A percentile compares a stretch with the other conserved stretches of the same genome.
Conservation (phyloP, 1,140 invertebrate genomes). For the Antheraea pernyi region DNA sequence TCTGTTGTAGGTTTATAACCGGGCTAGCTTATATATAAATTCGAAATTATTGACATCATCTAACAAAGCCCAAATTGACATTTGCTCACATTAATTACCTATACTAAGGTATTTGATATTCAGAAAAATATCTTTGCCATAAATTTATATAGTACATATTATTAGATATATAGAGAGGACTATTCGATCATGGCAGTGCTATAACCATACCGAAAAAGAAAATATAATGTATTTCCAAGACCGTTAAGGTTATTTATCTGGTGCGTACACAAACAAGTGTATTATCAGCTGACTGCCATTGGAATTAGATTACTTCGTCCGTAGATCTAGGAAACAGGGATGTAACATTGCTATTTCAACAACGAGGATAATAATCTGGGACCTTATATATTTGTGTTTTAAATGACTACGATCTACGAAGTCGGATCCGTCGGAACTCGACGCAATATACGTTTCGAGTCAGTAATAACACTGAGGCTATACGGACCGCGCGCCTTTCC, state of each 20-base stretch:
- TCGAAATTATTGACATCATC: too few species aligned
- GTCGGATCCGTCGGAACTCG: slow-evolving; percentile 31
- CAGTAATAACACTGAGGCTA: slow-evolving; percentile 60
- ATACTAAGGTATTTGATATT: too few species aligned
- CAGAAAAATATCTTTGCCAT: too few species aligned
- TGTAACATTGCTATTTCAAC: slow-evolving; percentile 24
- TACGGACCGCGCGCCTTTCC: slow-evolving; percentile 59
- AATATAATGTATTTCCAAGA: too few species aligned
- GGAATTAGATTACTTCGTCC: not conserved
- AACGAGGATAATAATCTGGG: slow-evolving; percentile 25
- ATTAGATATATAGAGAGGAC: too few species aligned
- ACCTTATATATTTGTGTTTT: slow-evolving; percentile 14
- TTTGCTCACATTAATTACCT: too few species aligned
- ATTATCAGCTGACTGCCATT: slow-evolving; percentile 1
- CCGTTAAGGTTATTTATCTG: not conserved
- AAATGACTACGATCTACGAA: slow-evolving; percentile 18
- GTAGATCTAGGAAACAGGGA: slow-evolving; percentile 15
- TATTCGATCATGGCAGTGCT: too few species aligned
- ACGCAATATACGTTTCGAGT: slow-evolving; percentile 38
- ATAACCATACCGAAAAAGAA: too few species aligned
- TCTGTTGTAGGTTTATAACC: too few species aligned
- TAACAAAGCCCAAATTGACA: too few species aligned
- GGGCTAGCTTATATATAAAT: too few species aligned
- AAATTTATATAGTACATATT: too few species aligned
- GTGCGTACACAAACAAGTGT: not conserved